These are phyloP conservation scores for Cheilosia impressa DNA, from an alignment of 2,888 invertebrate species.

Conservation along the genomic window DNA sequence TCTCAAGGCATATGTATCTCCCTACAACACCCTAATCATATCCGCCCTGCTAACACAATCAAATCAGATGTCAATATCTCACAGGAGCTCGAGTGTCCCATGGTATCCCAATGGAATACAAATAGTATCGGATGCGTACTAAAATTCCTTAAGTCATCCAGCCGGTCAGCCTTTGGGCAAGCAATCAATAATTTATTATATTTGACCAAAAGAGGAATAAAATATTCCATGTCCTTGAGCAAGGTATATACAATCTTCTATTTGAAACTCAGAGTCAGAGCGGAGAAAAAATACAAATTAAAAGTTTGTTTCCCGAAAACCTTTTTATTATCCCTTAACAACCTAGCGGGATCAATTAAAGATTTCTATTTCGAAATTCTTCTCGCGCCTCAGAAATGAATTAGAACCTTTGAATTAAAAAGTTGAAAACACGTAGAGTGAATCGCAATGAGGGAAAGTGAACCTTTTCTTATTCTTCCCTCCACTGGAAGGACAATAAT, in stretches of 20 bases:
- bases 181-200: constrained; percentile 58
- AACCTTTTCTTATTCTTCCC: not conserved
- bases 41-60: constrained; percentile 57
- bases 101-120: constrained; percentile 57
- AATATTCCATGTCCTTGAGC: constrained; percentile 19
- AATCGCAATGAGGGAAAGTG: constrained; percentile 35
- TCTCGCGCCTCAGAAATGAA: constrained; percentile 1
- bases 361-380: constrained; percentile 12
- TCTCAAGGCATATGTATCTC: constrained; percentile 39
- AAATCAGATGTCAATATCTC: constrained; percentile 67
- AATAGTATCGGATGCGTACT: constrained; percentile 42
- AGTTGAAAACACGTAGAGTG: constrained; percentile 39
- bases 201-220: constrained; percentile 16
- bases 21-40: constrained; percentile 36
- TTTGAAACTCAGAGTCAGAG: constrained; percentile 34
- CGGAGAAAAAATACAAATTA: constrained; percentile 11
- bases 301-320: constrained; percentile 13
- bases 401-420: constrained; percentile 18
- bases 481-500: constrained; percentile 38
- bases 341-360: constrained; percentile 35
- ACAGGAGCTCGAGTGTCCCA: constrained; percentile 21
- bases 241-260: not conserved
- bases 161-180: constrained; percentile 15
- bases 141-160: constrained; percentile 28
- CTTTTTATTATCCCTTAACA: constrained; percentile 5